Conservation (phyloP, 2,888 invertebrate genomes). For the Tenthredo amoena region DNA sequence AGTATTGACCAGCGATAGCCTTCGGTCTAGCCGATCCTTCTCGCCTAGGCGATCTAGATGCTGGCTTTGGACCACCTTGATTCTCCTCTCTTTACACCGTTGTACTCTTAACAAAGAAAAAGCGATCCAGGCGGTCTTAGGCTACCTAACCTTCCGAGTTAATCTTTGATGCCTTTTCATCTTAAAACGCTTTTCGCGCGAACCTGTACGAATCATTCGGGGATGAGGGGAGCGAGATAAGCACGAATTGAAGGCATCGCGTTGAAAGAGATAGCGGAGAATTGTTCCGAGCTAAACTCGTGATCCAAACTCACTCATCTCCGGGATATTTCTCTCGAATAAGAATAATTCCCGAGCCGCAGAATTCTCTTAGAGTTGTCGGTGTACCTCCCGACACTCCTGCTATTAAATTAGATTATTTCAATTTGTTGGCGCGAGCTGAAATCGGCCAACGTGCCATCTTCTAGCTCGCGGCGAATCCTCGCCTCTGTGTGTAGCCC, state of each 20-base stretch:
- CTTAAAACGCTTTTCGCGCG: slow-evolving; percentile 19
- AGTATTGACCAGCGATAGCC: slow-evolving; percentile 5
- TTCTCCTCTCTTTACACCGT: slow-evolving; percentile 23
- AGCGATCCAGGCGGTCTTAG: slow-evolving; percentile 10
- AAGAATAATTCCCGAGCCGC: slow-evolving; percentile 20
- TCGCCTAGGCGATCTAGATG: not conserved
- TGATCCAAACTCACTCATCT: not conserved
- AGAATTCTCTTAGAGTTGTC: slow-evolving; percentile 22
- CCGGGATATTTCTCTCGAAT: not conserved
- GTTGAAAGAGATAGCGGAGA: not conserved
- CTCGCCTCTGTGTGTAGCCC: slow-evolving; percentile 15
- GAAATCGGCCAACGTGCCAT: slow-evolving; percentile 40
- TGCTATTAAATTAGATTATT: slow-evolving; percentile 47
- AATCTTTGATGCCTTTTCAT: slow-evolving; percentile 42
- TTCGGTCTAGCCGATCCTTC: not conserved
- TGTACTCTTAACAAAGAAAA: slow-evolving; percentile 32
- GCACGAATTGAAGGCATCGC: slow-evolving; percentile 13
- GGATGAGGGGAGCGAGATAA: slow-evolving; percentile 14
- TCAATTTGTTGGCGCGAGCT: slow-evolving; percentile 50
- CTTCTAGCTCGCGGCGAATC: not conserved
- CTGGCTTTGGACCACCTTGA: slow-evolving; percentile 6
- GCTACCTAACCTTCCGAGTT: slow-evolving; percentile 32
- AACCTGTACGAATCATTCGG: not conserved
- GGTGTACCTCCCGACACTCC: slow-evolving; percentile 4
- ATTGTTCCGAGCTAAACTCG: slow-evolving; percentile 25